phyloP scores from a whole-genome alignment of 2,888 invertebrate genomes.

The Ophioninae sp. region DNA sequence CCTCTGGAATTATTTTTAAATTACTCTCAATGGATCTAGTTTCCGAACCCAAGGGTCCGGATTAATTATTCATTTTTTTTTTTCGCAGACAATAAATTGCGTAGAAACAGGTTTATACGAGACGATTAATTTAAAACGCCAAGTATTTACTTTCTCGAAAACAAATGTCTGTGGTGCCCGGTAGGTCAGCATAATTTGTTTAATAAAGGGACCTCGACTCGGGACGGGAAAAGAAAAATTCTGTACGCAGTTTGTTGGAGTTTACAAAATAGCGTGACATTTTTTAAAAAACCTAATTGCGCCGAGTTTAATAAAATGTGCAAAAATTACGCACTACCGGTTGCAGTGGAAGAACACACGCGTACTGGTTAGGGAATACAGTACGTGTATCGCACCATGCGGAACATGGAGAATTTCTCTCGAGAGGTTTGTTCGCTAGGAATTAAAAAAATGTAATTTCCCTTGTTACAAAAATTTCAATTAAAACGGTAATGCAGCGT shows the following conservation, averaged over 20 bases:
- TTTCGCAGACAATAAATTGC: too few relatives aligned
- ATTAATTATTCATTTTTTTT: too few relatives aligned
- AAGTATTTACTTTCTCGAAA: neutral
- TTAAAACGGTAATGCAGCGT: constrained; percentile 40
- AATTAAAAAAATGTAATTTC: constrained; percentile 51
- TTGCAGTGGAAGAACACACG: neutral
- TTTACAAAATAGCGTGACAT: neutral
- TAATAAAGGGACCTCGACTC: neutral
- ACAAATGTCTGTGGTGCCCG: neutral
- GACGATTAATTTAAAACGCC: too few relatives aligned
- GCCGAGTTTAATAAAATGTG: neutral
- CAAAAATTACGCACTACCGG: neutral
- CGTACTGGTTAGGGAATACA: neutral
- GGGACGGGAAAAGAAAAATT: neutral
- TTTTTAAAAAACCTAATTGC: neutral
- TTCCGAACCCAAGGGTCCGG: too few relatives aligned
- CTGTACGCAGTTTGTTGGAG: neutral
- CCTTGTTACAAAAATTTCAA: constrained; percentile 57
- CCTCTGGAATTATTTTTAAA: too few relatives aligned
- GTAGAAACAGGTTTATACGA: too few relatives aligned
- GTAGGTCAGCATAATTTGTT: neutral
- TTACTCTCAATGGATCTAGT: too few relatives aligned
- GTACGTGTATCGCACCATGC: neutral
- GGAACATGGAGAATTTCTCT: constrained; percentile 14
- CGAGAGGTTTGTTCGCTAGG: constrained; percentile 24